Base-by-base conservation (phyloP, 2,888 invertebrate species). In the Metalampra italica region DNA sequence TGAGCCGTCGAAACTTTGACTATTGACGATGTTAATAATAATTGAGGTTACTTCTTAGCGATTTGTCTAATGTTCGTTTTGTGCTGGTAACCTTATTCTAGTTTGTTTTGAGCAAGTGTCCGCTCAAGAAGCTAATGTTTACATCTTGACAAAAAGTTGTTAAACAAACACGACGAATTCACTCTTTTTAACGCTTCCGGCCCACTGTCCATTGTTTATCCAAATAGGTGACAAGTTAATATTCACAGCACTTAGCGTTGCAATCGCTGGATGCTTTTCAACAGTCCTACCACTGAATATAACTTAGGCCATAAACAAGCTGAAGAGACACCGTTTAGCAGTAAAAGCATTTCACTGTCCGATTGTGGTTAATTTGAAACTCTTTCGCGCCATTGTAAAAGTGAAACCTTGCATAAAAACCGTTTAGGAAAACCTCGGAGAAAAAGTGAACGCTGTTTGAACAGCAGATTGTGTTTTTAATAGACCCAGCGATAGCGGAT, bases 341-440 rank as follows among this genome's bases (percentile, higher is more conserved):
- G 66, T 68, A 66, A 71, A 71, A 68, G 67, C 64, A 66, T 71
- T 76, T 72, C 70, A 66, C 69, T 68, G 66, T 62, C 62, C 67
- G 65, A 69, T 75, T 70, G 73, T 70, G 61, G 68, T 70, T 68
- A 71, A 73, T 74, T 76, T 69, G 64, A 59, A 65, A 71, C 70
- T 68, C 68, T 68, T 71, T 71, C 57, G 57, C 60, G 55, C 65
- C 60, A 68, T 74, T 73, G 71, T 79, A 73, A 81, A 81, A 81
- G 80, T 77, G 78, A 78, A 78, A 77, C 66, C 67, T 64, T 60
- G 48, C 47, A 49, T 50, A 51, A 48, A 59, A 70, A 68, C 63
- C 60, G 64, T 64, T 61, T 43, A 49, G 42, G 37, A 44, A 46
- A 46, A 43, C 40, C 42, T 45, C 46, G 47, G 45, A 44, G 49